Conservation (phyloP, 2,113 vertebrate species). For the Hassar affinis region DNA sequence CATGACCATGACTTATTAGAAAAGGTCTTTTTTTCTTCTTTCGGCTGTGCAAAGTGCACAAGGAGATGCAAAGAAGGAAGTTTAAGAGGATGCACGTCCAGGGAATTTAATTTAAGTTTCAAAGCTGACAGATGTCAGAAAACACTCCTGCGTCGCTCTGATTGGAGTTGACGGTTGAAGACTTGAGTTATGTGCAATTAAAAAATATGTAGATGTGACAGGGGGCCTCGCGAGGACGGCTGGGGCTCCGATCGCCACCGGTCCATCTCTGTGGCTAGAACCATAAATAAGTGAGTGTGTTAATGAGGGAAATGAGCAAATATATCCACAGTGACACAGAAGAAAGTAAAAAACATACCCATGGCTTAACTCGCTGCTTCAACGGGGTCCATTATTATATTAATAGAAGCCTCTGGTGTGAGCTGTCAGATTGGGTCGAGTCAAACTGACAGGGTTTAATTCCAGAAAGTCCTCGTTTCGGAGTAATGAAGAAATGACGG, state of each 20-base stretch:
- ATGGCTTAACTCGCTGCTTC: conserved; percentile 52
- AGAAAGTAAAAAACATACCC: conserved; percentile 43
- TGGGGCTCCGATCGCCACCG: conserved; percentile 63
- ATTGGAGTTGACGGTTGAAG: conserved; percentile 63
- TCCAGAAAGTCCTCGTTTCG: conserved; percentile 54
- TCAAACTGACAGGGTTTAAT: conserved; percentile 58
- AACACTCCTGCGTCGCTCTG: conserved; percentile 59
- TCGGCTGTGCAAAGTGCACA: not conserved
- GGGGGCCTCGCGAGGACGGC: conserved; percentile 61
- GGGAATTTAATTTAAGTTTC: conserved; percentile 50
- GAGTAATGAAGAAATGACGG: conserved; percentile 63
- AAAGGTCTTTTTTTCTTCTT: not conserved
- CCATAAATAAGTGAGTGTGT: conserved; percentile 73
- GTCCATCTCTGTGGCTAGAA: conserved; percentile 54
- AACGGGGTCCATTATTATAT: conserved; percentile 51
- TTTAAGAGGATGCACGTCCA: conserved; percentile 47
- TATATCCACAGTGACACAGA: conserved; percentile 64
- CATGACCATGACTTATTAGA: not conserved
- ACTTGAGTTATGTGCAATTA: conserved; percentile 71
- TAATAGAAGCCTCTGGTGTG: conserved; percentile 32
- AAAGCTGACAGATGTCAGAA: conserved; percentile 63
- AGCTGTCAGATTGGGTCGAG: conserved; percentile 48
- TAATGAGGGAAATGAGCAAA: conserved; percentile 62
- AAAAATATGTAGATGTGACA: conserved; percentile 76
- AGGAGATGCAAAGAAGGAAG: conserved; percentile 11